Conservation (phyloP, 2,888 invertebrate genomes). For the Mesorhabditis belari region DNA sequence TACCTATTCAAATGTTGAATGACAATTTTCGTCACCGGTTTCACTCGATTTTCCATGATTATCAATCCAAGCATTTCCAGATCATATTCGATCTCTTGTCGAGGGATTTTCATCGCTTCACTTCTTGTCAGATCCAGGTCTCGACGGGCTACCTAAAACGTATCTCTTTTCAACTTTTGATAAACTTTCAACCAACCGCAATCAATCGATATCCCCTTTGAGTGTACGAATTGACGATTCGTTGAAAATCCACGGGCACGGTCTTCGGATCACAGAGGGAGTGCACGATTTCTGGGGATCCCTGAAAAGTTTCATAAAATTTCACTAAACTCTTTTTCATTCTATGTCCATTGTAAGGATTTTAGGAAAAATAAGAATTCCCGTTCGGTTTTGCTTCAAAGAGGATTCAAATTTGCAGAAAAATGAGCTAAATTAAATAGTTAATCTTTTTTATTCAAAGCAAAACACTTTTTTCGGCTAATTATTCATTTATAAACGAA, state of each 20-base stretch:
- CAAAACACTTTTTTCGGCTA: too few relatives aligned
- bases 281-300: conserved; percentile 48
- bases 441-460: too few relatives aligned
- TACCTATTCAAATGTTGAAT: conserved; percentile 51
- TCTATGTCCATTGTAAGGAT: too few relatives aligned
- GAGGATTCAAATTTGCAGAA: too few relatives aligned
- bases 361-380: too few relatives aligned
- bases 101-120: conserved; percentile 42
- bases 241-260: conserved; percentile 58
- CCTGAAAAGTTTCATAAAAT: too few relatives aligned
- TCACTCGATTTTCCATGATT: conserved; percentile 83
- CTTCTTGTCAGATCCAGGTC: conserved; percentile 53
- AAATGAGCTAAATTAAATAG: too few relatives aligned
- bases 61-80: conserved; percentile 77
- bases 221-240: conserved; percentile 57
- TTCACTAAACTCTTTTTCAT: too few relatives aligned
- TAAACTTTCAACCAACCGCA: conserved; percentile 54
- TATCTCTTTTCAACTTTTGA: too few relatives aligned
- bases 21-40: conserved; percentile 56
- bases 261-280: conserved; percentile 58
- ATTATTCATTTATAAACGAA: too few relatives aligned
- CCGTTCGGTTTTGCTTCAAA: too few relatives aligned
- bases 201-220: conserved; percentile 56
- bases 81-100: conserved; percentile 51
- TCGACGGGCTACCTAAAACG: conserved; percentile 54